phyloP scores from a whole-genome alignment of 2,797 vertebrate genomes.

The Dryobates pubescens region DNA sequence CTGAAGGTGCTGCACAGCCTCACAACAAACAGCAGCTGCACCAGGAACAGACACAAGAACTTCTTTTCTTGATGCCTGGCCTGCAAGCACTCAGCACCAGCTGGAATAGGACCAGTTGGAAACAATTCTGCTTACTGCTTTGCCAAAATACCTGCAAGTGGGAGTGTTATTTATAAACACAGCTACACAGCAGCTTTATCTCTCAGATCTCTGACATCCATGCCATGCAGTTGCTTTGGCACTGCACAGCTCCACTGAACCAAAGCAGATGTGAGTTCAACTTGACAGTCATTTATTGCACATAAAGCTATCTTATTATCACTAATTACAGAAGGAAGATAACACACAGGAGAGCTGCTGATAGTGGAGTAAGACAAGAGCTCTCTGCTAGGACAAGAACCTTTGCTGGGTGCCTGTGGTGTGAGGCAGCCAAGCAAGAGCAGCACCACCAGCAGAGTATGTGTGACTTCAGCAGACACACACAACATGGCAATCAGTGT shows the following conservation, averaged over 20 bases:
- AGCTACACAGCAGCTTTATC: background rate
- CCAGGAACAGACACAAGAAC: background rate
- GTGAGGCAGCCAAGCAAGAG: background rate
- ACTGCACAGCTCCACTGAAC: background rate
- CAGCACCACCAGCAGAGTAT: background rate
- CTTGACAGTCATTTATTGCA: conserved; percentile 14
- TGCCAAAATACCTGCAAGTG: background rate
- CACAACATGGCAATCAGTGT: background rate
- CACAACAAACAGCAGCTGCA: background rate
- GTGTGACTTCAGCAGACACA: background rate
- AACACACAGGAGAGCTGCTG: background rate
- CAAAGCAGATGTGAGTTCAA: conserved; percentile 29
- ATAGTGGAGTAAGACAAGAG: conserved; percentile 1
- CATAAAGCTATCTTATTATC: conserved; percentile 21
- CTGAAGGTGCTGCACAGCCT: background rate
- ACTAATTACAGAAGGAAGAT: conserved; percentile 35
- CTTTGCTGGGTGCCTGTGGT: background rate
- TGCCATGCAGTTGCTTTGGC: background rate
- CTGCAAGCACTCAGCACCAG: background rate
- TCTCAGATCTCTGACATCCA: conserved; percentile 3
- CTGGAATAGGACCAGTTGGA: background rate
- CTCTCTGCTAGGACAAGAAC: background rate
- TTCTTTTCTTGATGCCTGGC: background rate
- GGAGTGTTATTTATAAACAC: background rate
- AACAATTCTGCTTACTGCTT: background rate